Evolutionary conservation across 1,140 invertebrate species (phyloP), one percentile per base, ranked within the genome.

Genomic region (Cyclargus thomasi): DNA sequence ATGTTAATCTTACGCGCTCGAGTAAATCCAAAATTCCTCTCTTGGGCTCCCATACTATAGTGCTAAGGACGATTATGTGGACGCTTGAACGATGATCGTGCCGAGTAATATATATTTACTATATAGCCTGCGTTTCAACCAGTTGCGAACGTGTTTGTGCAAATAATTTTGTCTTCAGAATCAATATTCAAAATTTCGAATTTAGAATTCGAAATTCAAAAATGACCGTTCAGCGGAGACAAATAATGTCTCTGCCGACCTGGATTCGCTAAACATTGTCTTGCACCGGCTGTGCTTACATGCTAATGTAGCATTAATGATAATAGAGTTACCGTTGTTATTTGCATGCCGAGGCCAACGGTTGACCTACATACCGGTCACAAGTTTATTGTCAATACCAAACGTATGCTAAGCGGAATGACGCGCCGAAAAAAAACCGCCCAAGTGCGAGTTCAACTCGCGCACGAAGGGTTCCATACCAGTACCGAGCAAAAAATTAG

Each of bases 381-480:
- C 74, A 75, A 86, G 83, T 88, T 86, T 83, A 86, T 78, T 83
- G 83, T 82, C 83, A 86, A 88, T 83, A 82, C 63, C 72, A 63
- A 73, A 66, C 59, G 67, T 75, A 73, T 76, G 68, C 73, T 75
- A 77, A 77, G 70, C 57, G 18, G 62, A 59, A 71, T 75, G 74
- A 70, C 66, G 73, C 70, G 69, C 36, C 64, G 23, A 65, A 53
- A 64, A 65, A 8, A 47, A 47, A 47, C n/a, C n/a, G n/a, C n/a
- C n/a, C n/a, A n/a, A n/a, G n/a, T n/a, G n/a, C n/a, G n/a, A n/a
- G n/a, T n/a, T n/a, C n/a, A n/a, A n/a, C n/a, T n/a, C n/a, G n/a
- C n/a, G n/a, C n/a, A n/a, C n/a, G n/a, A n/a, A n/a, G n/a, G n/a
- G n/a, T n/a, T n/a, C n/a, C n/a, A n/a, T n/a, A n/a, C n/a, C n/a